Percentiles rank a stretch among this genome's conserved stretches.
These are phyloP conservation scores for Oxyteleia sp. DNA, from an alignment of 2,888 invertebrate species.

Conservation along the genomic window DNA sequence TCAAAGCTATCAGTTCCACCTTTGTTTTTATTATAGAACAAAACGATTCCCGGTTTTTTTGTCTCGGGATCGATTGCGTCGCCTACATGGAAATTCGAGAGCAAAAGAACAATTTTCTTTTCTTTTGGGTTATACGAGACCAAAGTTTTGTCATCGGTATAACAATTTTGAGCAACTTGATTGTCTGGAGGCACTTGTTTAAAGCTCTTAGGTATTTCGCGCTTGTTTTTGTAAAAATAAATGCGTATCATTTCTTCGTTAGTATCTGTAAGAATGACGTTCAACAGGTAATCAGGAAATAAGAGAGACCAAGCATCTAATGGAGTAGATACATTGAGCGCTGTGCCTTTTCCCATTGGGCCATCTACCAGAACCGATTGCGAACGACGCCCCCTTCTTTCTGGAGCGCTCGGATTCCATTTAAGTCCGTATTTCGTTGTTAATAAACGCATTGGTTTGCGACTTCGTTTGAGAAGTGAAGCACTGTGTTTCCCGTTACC, in stretches of 20 bases:
- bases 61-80: conserved; percentile 52
- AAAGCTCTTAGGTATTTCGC: too few species aligned
- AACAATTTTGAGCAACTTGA: too few species aligned
- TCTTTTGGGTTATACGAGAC: conserved; percentile 64
- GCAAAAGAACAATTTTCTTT: conserved; percentile 65
- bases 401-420: too few species aligned
- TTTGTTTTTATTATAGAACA: conserved; percentile 75
- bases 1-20: conserved; percentile 75
- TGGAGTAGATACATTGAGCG: conserved; percentile 7
- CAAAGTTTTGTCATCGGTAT: conserved; percentile 57
- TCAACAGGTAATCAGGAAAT: conserved; percentile 7
- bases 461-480: too few species aligned
- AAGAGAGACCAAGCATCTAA: conserved; percentile 20
- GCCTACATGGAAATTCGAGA: conserved; percentile 58
- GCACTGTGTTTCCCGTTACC: too few species aligned
- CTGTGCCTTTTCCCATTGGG: conserved; percentile 5
- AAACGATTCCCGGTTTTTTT: conserved; percentile 73
- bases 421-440: too few species aligned
- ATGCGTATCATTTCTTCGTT: conserved; percentile 25
- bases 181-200: too few species aligned
- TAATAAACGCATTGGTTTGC: too few species aligned
- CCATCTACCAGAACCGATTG: too few species aligned
- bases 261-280: too few species aligned
- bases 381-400: too few species aligned
- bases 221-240: too few species aligned